phyloP scores from a whole-genome alignment of 2,888 invertebrate species.

The Lingula anatina region DNA sequence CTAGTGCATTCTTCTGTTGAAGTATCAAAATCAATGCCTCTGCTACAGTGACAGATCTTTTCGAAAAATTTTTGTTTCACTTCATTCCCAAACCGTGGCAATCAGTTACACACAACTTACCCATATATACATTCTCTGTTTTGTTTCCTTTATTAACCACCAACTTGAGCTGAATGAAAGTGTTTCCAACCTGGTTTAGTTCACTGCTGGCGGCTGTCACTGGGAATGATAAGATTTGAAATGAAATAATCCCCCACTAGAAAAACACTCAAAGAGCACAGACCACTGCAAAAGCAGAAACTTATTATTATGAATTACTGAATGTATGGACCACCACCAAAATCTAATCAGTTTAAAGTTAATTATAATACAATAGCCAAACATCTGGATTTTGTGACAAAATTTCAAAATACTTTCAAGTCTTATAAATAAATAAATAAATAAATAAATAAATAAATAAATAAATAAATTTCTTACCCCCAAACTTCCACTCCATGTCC shows the following conservation, averaged over 20 bases:
- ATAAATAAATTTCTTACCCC: slow-evolving; percentile 25
- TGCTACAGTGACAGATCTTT: too few species aligned
- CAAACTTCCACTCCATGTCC: slow-evolving; percentile 53
- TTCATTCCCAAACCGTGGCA: too few species aligned
- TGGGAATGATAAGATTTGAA: slow-evolving; percentile 32
- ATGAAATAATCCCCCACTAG: not conserved
- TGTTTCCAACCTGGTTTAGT: slow-evolving; percentile 57
- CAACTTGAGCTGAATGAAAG: slow-evolving; percentile 57
- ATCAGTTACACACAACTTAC: slow-evolving; percentile 33
- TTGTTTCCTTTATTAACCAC: slow-evolving; percentile 52
- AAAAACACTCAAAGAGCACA: too few species aligned
- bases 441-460: not conserved
- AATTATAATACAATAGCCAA: not conserved
- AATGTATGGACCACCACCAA: too few species aligned
- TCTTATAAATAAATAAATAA: not conserved
- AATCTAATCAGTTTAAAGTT: too few species aligned
- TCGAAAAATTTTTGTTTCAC: too few species aligned
- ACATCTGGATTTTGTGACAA: not conserved
- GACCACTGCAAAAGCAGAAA: too few species aligned
- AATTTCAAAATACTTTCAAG: not conserved
- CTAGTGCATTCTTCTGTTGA: too few species aligned
- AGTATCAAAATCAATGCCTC: too few species aligned
- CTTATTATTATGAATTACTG: too few species aligned
- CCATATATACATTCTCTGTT: slow-evolving; percentile 53
- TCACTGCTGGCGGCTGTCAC: slow-evolving; percentile 59